Evolutionary conservation across 2,888 invertebrate genomes (phyloP), one percentile per base, ranked within the genome.

Genomic region (Sphaerophoria taeniata): DNA sequence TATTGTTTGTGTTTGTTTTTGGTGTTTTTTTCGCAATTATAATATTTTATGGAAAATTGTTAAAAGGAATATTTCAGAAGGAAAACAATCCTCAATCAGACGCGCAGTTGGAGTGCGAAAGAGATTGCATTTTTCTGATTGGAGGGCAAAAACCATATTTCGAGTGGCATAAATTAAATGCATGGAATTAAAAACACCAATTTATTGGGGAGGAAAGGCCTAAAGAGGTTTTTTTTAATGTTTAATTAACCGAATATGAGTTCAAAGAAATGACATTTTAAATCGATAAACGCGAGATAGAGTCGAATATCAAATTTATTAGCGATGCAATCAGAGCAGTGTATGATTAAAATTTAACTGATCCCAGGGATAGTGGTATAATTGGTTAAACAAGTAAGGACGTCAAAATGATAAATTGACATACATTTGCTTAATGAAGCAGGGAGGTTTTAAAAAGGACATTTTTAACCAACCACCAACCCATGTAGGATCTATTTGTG

Each of bases 81-180:
- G 6, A 65, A 34, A 16, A 36, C 12, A 39, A 36, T 7, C 31
- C 63, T 45, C n/a, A 33, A n/a, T 55, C 14, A 43, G 11, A 16
- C 7, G 43, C 12, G 2, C 69, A 74, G 33, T 55, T 61, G 6
- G 33, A 72, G 67, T n/a, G 43, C 16, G 43, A 74, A 61, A 61
- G 61, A 61, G 67, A 80, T 74, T 76, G 76, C 56, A 81, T 76
- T 60, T 77, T 67, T n/a, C n/a, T 53, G 67, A 81, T 77, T 72
- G 65, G n/a, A n/a, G n/a, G n/a, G n/a, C n/a, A 65, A 74, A 60
- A 55, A 60, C 36, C 33, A 60, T 56, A 82, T 77, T 72, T 70
- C 70, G 78, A 73, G 70, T 69, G 83, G 63, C 58, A 70, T 78
- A 47, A 83, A 74, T 83, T 83, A 83, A 83, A 74, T 69, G 61